phyloP scores from a whole-genome alignment of 2,888 invertebrate species.

The Aphrophora alni region DNA sequence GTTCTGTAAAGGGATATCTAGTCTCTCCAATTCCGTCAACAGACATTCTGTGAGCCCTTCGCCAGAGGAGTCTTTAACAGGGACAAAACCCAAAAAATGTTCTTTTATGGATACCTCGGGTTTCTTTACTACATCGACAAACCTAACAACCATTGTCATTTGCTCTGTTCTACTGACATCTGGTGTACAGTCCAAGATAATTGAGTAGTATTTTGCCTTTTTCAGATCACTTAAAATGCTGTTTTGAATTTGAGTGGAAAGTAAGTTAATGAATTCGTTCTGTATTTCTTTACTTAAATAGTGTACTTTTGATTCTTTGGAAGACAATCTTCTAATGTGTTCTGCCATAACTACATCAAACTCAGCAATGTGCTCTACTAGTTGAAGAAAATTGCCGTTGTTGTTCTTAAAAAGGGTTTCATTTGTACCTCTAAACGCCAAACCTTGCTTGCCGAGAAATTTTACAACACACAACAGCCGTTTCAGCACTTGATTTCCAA shows the following conservation, averaged over 20 bases:
- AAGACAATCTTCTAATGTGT: conserved; percentile 11
- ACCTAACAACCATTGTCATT: conserved; percentile 22
- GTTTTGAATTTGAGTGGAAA: conserved; percentile 6
- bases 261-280: conserved; percentile 25
- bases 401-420: conserved; percentile 21
- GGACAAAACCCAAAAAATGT: conserved; percentile 26
- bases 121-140: neutral
- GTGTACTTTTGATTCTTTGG: conserved; percentile 12
- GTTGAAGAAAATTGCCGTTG: conserved; percentile 15
- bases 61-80: conserved; percentile 11
- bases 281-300: conserved; percentile 29
- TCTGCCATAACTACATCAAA: conserved; percentile 23
- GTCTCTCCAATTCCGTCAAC: neutral
- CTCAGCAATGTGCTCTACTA: conserved; percentile 24
- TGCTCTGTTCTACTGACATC: conserved; percentile 25
- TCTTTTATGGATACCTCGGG: conserved; percentile 6
- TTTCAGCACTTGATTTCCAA: conserved; percentile 27
- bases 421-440: conserved; percentile 21
- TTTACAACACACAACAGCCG: conserved; percentile 17
- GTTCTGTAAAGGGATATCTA: conserved; percentile 4
- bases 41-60: conserved; percentile 20
- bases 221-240: conserved; percentile 15
- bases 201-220: conserved; percentile 12
- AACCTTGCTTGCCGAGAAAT: conserved; percentile 28
- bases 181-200: conserved; percentile 23